Percentiles rank a stretch among this genome's conserved stretches.
These are phyloP conservation scores for Chloromyia formosa DNA, from an alignment of 2,888 invertebrate genomes.

Conservation along the genomic window DNA sequence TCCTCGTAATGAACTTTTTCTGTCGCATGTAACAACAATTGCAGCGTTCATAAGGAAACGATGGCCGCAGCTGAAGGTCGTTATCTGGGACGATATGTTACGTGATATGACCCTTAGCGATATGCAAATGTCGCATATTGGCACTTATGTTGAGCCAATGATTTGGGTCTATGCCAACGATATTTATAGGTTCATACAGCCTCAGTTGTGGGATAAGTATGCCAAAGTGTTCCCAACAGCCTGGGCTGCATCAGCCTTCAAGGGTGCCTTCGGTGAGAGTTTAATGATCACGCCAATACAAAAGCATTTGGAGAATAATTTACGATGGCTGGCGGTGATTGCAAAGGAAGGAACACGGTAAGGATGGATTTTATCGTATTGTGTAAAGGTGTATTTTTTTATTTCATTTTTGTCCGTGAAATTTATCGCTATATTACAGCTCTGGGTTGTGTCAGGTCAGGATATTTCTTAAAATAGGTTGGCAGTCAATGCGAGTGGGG, in stretches of 20 bases:
- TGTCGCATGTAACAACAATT: conserved; percentile 70
- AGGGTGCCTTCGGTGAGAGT: conserved; percentile 79
- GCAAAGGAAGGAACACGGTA: conserved; percentile 67
- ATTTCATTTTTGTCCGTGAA: too few species aligned
- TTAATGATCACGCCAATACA: conserved; percentile 73
- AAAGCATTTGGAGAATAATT: conserved; percentile 75
- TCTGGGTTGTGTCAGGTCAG: too few species aligned
- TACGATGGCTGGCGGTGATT: conserved; percentile 76
- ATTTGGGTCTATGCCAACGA: conserved; percentile 83
- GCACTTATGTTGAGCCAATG: conserved; percentile 78
- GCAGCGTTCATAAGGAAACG: conserved; percentile 69
- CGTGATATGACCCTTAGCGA: conserved; percentile 70
- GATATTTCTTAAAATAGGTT: too few species aligned
- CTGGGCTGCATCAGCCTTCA: conserved; percentile 80
- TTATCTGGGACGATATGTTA: conserved; percentile 87
- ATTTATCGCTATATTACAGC: too few species aligned
- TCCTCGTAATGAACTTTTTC: conserved; percentile 67
- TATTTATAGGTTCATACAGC: conserved; percentile 69
- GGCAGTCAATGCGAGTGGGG: too few species aligned
- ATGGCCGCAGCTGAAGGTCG: conserved; percentile 69
- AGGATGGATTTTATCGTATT: background rate
- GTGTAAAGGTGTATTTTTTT: too few species aligned
- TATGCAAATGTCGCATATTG: conserved; percentile 71
- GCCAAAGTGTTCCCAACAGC: conserved; percentile 73
- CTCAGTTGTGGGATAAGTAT: conserved; percentile 73